These are phyloP conservation scores for Tuberolachnus salignus DNA, from an alignment of 2,888 invertebrate genomes.

Conservation along the genomic window DNA sequence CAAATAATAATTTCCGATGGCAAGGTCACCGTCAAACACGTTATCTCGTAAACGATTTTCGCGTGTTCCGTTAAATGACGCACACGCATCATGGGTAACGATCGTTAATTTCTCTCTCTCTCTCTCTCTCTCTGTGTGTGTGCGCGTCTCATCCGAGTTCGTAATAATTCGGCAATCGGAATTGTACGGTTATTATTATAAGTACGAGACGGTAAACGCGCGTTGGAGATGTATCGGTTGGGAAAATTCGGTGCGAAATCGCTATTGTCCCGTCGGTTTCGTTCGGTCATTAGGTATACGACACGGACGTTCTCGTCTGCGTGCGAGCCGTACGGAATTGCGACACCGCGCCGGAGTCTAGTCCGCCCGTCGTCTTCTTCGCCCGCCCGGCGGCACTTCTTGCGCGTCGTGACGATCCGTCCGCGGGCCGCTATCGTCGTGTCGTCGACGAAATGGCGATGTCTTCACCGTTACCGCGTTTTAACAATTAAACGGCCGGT, in stretches of 20 bases:
- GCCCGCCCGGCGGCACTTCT: not conserved
- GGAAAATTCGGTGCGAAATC: not conserved
- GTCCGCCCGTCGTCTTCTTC: not conserved
- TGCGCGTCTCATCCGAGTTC: too few relatives aligned
- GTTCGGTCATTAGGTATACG: not conserved
- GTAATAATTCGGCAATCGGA: too few relatives aligned
- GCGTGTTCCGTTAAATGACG: too few relatives aligned
- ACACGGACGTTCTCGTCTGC: not conserved
- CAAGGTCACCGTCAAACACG: too few relatives aligned
- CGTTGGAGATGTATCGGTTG: too few relatives aligned
- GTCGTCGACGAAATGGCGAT: constrained; percentile 28
- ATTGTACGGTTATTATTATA: too few relatives aligned
- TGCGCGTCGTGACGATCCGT: constrained; percentile 40
- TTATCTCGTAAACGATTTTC: too few relatives aligned
- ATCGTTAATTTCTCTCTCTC: too few relatives aligned
- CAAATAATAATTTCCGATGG: too few relatives aligned
- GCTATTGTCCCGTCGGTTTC: not conserved
- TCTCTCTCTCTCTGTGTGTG: too few relatives aligned
- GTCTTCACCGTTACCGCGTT: constrained; percentile 12
- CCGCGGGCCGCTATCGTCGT: constrained; percentile 46
- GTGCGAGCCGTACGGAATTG: constrained; percentile 14
- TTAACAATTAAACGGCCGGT: not conserved
- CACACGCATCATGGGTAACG: too few relatives aligned
- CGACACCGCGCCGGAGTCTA: not conserved
- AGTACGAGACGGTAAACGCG: too few relatives aligned